Evolutionary conservation across 37 sponge, comb jelly and placozoan genomes (phyloP).

Genomic region (Lycopodina hypogea): DNA sequence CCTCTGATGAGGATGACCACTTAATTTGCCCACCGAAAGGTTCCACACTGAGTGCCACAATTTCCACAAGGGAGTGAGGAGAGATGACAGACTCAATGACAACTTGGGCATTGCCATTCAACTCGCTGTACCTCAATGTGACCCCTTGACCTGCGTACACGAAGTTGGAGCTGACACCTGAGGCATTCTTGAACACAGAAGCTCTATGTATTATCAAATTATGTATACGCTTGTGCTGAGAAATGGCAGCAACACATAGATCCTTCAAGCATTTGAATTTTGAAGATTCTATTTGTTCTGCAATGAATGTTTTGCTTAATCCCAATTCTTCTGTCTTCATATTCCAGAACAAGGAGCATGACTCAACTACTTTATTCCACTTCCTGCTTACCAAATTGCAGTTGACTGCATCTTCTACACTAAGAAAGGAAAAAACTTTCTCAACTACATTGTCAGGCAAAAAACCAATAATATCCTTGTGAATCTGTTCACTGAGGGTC

Average conservation of each 20-base stretch:
- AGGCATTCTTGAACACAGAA: not conserved
- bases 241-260: slow-evolving; percentile 14
- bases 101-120: slow-evolving; percentile 20
- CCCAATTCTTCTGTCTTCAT: slow-evolving; percentile 4
- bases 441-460: slow-evolving; percentile 16
- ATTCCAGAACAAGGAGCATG: slow-evolving; percentile 40
- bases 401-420: slow-evolving; percentile 16
- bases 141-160: slow-evolving; percentile 42
- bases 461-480: slow-evolving; percentile 43
- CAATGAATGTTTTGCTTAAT: not conserved
- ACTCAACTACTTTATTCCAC: slow-evolving; percentile 31
- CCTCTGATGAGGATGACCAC: slow-evolving; percentile 37
- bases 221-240: slow-evolving; percentile 19
- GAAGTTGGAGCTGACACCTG: slow-evolving; percentile 12
- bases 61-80: not conserved
- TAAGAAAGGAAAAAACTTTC: slow-evolving; percentile 27
- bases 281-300: not conserved
- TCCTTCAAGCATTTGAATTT: slow-evolving; percentile 4
- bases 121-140: slow-evolving; percentile 25
- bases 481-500: slow-evolving; percentile 8
- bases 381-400: slow-evolving; percentile 45
- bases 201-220: not conserved
- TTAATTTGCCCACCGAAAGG: slow-evolving; percentile 31
- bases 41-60: slow-evolving; percentile 15
- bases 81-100: slow-evolving; percentile 23